These are phyloP conservation scores for Phoeniculus purpureus DNA, from an alignment of 2,797 vertebrate species.

Conservation along the genomic window DNA sequence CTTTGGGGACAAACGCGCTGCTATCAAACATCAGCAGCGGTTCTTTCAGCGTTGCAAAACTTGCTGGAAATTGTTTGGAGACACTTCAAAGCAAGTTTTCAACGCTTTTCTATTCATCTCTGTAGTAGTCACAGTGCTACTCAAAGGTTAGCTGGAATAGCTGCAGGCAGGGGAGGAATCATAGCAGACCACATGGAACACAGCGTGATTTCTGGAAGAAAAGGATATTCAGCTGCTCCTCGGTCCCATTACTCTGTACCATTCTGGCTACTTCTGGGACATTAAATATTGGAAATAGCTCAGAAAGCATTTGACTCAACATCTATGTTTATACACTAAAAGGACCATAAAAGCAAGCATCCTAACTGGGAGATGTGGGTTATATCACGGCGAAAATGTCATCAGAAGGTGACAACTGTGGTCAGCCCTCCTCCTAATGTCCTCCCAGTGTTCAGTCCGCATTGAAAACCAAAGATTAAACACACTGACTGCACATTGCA, in stretches of 20 bases:
- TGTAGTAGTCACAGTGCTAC: not conserved
- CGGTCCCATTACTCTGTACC: not conserved
- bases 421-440: not conserved
- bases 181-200: slow-evolving; percentile 17
- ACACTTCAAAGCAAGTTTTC: slow-evolving; percentile 46
- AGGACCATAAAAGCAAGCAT: not conserved
- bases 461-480: not conserved
- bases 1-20: not conserved
- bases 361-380: not conserved
- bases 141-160: slow-evolving; percentile 54
- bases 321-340: not conserved
- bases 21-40: not conserved
- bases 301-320: slow-evolving; percentile 12
- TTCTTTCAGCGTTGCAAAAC: slow-evolving; percentile 31
- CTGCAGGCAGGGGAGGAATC: slow-evolving; percentile 45
- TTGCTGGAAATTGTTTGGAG: slow-evolving; percentile 43
- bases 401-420: not conserved
- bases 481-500: not conserved
- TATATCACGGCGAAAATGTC: not conserved
- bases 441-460: not conserved
- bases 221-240: slow-evolving; percentile 4
- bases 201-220: slow-evolving; percentile 5
- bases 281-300: slow-evolving; percentile 27
- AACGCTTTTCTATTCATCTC: slow-evolving; percentile 23
- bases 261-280: slow-evolving; percentile 18